Percentiles rank a stretch among this genome's conserved stretches.
phyloP scores from a whole-genome alignment of 2,797 vertebrate genomes.

The Macrochelys suwanniensis region DNA sequence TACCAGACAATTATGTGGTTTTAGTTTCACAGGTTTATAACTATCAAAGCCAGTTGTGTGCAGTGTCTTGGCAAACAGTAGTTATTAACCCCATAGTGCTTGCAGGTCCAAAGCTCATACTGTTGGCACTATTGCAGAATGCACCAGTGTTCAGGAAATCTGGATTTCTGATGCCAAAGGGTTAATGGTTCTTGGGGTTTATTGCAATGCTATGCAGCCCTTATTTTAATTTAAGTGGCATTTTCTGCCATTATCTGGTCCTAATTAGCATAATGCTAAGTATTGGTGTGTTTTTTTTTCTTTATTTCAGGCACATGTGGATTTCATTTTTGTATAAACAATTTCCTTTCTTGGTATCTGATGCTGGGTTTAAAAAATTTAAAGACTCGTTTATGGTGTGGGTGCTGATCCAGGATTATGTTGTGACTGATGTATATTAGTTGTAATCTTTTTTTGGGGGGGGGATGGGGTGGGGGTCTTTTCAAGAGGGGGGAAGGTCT shows the following conservation, averaged over 20 bases:
- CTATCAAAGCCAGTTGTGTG: conserved; percentile 15
- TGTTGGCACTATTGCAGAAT: neutral
- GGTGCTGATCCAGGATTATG: conserved; percentile 83
- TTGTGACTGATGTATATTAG: conserved; percentile 85
- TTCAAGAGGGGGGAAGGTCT: conserved; percentile 80
- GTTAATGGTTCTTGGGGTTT: conserved; percentile 61
- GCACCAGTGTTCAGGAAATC: neutral
- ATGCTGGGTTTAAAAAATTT: conserved; percentile 79
- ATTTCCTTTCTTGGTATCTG: conserved; percentile 74
- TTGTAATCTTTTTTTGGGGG: conserved; percentile 77
- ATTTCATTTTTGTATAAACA: conserved; percentile 77
- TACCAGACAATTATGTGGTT: neutral
- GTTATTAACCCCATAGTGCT: conserved; percentile 28
- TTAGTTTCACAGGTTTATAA: conserved; percentile 33
- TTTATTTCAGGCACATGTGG: conserved; percentile 79
- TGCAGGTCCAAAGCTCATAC: conserved; percentile 37
- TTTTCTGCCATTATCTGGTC: conserved; percentile 54
- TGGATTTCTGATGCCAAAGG: conserved; percentile 69
- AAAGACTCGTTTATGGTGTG: conserved; percentile 74
- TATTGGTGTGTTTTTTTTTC: conserved; percentile 63
- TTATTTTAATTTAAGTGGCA: conserved; percentile 72
- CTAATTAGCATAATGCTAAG: conserved; percentile 71
- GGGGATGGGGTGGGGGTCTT: conserved; percentile 72
- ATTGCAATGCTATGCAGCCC: conserved; percentile 75
- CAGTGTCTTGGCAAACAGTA: conserved; percentile 35